A percentile compares a stretch with the other conserved stretches of the same genome.
Conservation (phyloP, 2,113 vertebrate species). For the Corythornis cristatus region DNA sequence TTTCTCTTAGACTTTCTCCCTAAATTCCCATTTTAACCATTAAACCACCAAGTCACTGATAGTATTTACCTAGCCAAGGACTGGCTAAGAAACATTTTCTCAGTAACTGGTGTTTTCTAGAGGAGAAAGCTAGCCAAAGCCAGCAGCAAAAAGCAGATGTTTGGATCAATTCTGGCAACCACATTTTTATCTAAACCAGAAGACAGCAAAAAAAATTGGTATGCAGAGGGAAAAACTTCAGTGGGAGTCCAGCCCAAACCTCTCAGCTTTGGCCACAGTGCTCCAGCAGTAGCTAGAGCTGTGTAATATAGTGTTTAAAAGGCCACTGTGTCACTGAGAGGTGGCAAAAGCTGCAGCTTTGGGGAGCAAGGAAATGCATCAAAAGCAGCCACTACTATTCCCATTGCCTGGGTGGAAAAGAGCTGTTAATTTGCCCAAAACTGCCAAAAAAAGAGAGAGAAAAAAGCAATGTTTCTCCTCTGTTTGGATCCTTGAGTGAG, state of each 20-base stretch:
- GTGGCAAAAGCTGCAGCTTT: not conserved
- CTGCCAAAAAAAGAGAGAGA: not conserved
- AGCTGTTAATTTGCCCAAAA: not conserved
- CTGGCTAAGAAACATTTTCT: not conserved
- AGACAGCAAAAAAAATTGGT: not conserved
- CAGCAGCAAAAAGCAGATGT: not conserved
- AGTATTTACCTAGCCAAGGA: not conserved
- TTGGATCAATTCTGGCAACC: not conserved
- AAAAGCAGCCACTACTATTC: not conserved
- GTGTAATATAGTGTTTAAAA: not conserved
- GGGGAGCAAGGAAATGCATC: not conserved
- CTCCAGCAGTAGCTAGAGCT: not conserved
- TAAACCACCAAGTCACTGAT: not conserved
- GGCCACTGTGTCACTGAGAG: not conserved
- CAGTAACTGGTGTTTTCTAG: not conserved
- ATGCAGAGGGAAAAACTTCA: not conserved
- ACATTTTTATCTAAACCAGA: not conserved
- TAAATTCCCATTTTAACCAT: not conserved
- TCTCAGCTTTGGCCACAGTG: not conserved
- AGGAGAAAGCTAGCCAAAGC: not conserved
- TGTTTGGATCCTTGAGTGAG: not conserved
- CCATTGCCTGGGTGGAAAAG: not conserved
- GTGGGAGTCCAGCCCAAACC: not conserved
- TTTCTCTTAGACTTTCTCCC: not conserved
- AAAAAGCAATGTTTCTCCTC: accelerated